Evolutionary conservation across 92 coral and sea anemone species (phyloP), one percentile per base, ranked within the genome.

Genomic region (Muricea muricata): DNA sequence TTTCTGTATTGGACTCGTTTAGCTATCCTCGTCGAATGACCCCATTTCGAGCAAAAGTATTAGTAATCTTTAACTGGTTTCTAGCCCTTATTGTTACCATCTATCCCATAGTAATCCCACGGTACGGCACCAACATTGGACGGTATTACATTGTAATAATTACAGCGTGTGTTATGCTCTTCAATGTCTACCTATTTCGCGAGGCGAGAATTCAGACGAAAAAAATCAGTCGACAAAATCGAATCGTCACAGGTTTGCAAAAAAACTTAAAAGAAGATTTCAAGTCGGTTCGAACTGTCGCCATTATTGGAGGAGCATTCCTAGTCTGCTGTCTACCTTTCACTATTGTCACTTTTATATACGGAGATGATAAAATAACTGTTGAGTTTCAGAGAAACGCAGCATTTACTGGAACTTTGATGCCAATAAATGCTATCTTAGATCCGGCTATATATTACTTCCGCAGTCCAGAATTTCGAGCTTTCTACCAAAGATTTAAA

Each of bases 231-330:
- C 57, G 71, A 6, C 71, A 29, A 24, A 57, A 32, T 34, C 70
- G 34, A 35, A n/a, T 56, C 18, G 83, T 78, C 18, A 58, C 83
- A 6, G 83, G 83, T 0, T 8, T 78, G 54, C 71, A 78, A 55
- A 78, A 57, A 58, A 78, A 58, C 46, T 23, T 78, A 0, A 33
- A 42, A 37, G 76, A 70, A 25, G 76, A 70, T 21, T 70, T 70
- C 48, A 70, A 42, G 28, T 70, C 76, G 5, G 76, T 70, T 20
- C 76, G 76, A 8, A 70, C 76, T 24, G 29, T 70, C 29, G 55
- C 76, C 50, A 30, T 70, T 20, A 34, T 70, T 6, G 20, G 76
- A 35, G 76, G 52, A 37, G 21, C 76, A 5, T 70, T 70, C 28
- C 76, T 70, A 23, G 50, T 21, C 28, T 37, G 52, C 18, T 34